phyloP scores from a whole-genome alignment of 2,113 vertebrate species.

The Tetrao urogallus region DNA sequence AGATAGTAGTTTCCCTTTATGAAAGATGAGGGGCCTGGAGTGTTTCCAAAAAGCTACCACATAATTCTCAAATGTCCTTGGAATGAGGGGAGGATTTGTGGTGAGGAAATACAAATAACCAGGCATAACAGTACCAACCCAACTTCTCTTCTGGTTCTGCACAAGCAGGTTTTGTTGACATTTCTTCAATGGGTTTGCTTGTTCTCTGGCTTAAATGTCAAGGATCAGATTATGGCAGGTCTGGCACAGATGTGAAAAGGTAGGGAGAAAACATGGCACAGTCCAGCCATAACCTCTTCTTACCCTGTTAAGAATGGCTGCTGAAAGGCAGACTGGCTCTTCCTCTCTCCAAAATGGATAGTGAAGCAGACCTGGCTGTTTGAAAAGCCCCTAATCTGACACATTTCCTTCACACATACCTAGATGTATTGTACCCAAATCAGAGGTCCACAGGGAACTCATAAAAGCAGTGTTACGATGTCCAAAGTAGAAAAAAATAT shows the following conservation, averaged over 20 bases:
- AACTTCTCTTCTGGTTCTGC: slow-evolving; percentile 12
- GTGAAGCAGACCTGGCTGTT: fast-evolving
- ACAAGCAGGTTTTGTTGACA: not conserved
- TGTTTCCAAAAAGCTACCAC: slow-evolving; percentile 45
- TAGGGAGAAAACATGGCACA: not conserved
- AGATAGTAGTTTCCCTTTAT: not conserved
- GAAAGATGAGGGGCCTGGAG: slow-evolving; percentile 36
- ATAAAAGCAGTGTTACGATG: not conserved
- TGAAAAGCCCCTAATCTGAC: not conserved
- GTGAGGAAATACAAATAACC: slow-evolving; percentile 37
- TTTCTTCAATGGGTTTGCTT: slow-evolving; percentile 4
- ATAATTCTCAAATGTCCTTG: slow-evolving; percentile 58
- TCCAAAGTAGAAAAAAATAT: slow-evolving; percentile 4
- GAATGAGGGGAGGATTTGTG: slow-evolving; percentile 36
- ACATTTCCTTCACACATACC: not conserved
- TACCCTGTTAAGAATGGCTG: not conserved
- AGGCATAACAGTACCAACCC: not conserved
- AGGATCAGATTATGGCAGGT: not conserved
- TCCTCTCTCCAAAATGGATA: not conserved
- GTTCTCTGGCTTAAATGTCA: slow-evolving; percentile 18
- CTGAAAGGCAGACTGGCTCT: not conserved
- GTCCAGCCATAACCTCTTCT: fast-evolving
- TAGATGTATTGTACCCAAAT: not conserved
- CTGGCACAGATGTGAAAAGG: not conserved
- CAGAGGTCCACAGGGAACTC: not conserved